Conservation (phyloP, 2,888 invertebrate species). For the Bellardia bayeri region DNA sequence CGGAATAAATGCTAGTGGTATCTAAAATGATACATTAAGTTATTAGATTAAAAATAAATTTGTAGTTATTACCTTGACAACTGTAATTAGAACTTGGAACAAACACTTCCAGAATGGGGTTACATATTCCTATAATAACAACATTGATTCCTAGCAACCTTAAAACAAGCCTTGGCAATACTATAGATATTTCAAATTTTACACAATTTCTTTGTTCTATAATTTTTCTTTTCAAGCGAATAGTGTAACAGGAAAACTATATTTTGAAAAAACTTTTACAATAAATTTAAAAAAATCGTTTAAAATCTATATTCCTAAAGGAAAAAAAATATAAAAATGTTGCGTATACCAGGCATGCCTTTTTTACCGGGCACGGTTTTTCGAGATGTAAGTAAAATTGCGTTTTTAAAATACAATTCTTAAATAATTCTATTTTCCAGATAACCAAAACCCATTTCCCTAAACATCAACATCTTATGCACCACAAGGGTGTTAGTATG, state of each 20-base stretch:
- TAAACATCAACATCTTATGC: constrained; percentile 87
- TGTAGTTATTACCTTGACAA: background rate
- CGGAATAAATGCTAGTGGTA: too few relatives aligned
- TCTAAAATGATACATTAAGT: too few relatives aligned
- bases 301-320: background rate
- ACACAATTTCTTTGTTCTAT: constrained; percentile 49
- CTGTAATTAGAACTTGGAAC: background rate
- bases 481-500: constrained; percentile 86
- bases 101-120: background rate
- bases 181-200: constrained; percentile 57
- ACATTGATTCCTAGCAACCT: constrained; percentile 58
- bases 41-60: background rate
- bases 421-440: constrained; percentile 81
- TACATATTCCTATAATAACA: constrained; percentile 5
- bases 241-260: background rate
- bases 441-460: constrained; percentile 88
- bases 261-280: constrained; percentile 20
- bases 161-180: constrained; percentile 57
- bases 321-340: constrained; percentile 80
- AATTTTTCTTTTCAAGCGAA: constrained; percentile 15
- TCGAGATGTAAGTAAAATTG: constrained; percentile 86
- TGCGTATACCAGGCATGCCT: constrained; percentile 88
- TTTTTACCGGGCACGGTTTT: constrained; percentile 90
- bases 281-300: background rate
- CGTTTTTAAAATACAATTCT: background rate